A percentile compares a stretch with the other conserved stretches of the same genome.
Evolutionary conservation across 2,113 vertebrate species (phyloP).

Genomic region (Cyanistes caeruleus): DNA sequence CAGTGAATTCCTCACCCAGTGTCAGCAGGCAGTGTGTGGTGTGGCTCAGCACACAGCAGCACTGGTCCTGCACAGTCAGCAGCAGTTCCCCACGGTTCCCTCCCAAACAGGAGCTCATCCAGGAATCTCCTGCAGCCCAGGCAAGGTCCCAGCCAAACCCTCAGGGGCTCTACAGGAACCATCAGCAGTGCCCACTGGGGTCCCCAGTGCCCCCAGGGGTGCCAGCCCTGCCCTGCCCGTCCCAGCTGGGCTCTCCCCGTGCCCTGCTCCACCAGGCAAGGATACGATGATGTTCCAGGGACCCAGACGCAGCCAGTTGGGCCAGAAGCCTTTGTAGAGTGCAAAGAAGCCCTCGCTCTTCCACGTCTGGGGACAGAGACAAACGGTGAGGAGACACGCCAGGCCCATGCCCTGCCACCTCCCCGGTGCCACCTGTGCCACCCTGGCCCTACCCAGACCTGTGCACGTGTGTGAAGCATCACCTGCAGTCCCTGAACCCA

Average conservation of each 20-base stretch:
- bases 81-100: background rate
- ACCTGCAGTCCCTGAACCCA: background rate
- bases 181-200: background rate
- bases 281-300: slow-evolving; percentile 99
- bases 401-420: background rate
- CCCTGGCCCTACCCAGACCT: accelerated
- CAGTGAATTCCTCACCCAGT: background rate
- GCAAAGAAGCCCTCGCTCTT: slow-evolving; percentile 95
- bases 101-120: accelerated
- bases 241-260: background rate
- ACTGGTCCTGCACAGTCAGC: background rate
- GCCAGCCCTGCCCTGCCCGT: background rate
- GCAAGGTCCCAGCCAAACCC: background rate
- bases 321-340: slow-evolving; percentile 98
- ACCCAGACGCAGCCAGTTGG: slow-evolving; percentile 95
- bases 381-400: background rate
- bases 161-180: background rate
- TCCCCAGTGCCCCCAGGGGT: background rate
- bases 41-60: background rate
- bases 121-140: background rate
- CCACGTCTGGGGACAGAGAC: slow-evolving; percentile 82
- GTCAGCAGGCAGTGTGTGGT: background rate
- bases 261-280: slow-evolving; percentile 50
- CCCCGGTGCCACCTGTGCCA: accelerated
- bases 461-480: background rate